Base-by-base conservation (phyloP, 2,888 invertebrate species). In the Emmelina monodactyla region DNA sequence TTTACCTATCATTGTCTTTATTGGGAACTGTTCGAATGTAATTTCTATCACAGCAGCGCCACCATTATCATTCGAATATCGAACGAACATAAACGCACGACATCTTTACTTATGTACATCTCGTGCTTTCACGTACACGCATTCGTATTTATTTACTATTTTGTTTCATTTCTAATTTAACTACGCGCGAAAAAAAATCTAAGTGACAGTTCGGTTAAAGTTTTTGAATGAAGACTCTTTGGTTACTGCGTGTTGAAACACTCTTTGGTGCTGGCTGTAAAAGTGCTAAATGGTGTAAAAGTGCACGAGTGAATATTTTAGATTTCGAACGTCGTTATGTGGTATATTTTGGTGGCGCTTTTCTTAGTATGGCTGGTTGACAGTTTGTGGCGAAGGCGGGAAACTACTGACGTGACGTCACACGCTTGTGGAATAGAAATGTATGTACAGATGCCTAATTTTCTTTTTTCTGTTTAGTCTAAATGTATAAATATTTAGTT, bases 301-400 rank as follows among this genome's bases (percentile, higher is more conserved):
- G n/a, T n/a, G n/a, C n/a, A n/a, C n/a, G n/a, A n/a, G n/a, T n/a
- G n/a, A n/a, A n/a, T n/a, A n/a, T n/a, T n/a, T n/a, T n/a, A n/a
- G n/a, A n/a, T n/a, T n/a, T n/a, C n/a, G n/a, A n/a, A n/a, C n/a
- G n/a, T n/a, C n/a, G 56, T 56, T 53, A 76, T 79, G 78, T 79
- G 76, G 76, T 71, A 59, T 49, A 52, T 72, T 50, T 55, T 68
- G 43, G 59, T 67, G 53, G 58, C 61, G 49, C 61, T 78, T 62
- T 63, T 70, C 62, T 49, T 75, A 56, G 58, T 78, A 65, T 79
- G 78, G 78, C 61, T 75, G 59, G 49, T 71, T 53, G 70, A 66
- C 51, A 51, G 49, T 46, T 62, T 71, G 66, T 70, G 76, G 42
- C 68, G 72, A 71, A 70, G 76, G 42, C 68, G 72, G 72, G 72